Percentiles rank a stretch among this genome's conserved stretches.
These are phyloP conservation scores for Heliconius cydno DNA, from an alignment of 2,888 invertebrate genomes.

Conservation along the genomic window DNA sequence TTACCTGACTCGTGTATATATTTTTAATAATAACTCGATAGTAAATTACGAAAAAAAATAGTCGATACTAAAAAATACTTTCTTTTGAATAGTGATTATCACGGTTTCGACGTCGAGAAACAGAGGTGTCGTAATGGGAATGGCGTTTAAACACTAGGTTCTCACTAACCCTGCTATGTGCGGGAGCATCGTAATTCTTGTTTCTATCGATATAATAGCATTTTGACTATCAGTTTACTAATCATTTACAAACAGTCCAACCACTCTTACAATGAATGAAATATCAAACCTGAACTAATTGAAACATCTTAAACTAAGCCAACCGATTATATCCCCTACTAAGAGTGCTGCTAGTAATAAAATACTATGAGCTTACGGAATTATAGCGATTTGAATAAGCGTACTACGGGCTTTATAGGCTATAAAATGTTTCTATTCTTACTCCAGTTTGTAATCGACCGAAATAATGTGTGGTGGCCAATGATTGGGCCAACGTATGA, in stretches of 20 bases:
- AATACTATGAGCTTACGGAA: constrained; percentile 31
- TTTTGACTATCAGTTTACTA: constrained; percentile 31
- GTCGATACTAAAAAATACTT: too few relatives aligned
- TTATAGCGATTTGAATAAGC: constrained; percentile 42
- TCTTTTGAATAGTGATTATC: too few relatives aligned
- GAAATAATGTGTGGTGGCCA: constrained; percentile 41
- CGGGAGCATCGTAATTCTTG: not conserved
- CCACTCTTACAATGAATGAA: constrained; percentile 41
- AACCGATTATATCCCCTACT: constrained; percentile 32
- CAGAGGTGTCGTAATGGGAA: too few relatives aligned
- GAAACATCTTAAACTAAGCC: constrained; percentile 38
- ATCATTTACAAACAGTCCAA: constrained; percentile 37
- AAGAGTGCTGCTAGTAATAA: not conserved
- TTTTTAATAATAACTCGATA: not conserved
- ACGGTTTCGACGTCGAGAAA: too few relatives aligned
- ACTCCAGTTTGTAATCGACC: constrained; percentile 36
- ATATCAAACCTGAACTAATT: constrained; percentile 43
- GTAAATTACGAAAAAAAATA: too few relatives aligned
- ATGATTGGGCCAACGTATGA: constrained; percentile 18
- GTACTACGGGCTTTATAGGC: constrained; percentile 50
- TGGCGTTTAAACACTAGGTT: too few relatives aligned
- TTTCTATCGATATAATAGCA: constrained; percentile 4
- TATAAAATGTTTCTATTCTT: constrained; percentile 51
- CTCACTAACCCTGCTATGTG: too few relatives aligned
- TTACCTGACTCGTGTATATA: not conserved